Percentiles rank a stretch among this genome's conserved stretches.
phyloP scores from a whole-genome alignment of 2,888 invertebrate genomes.

The Drosophila sordidula region DNA sequence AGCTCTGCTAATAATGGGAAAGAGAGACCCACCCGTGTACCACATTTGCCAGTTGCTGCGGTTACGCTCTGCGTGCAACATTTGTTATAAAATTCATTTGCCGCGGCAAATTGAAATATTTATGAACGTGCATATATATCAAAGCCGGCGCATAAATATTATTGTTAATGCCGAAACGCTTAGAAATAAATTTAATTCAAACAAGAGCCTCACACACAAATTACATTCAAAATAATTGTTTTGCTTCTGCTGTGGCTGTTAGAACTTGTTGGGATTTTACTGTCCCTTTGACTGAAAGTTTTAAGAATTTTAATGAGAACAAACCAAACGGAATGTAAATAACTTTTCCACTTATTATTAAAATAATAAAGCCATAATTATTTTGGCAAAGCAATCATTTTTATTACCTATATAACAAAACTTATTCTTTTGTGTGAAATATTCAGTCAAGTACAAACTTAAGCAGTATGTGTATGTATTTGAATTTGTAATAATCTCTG shows the following conservation, averaged over 20 bases:
- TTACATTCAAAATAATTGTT: slow-evolving; percentile 8
- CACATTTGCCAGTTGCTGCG: slow-evolving; percentile 29
- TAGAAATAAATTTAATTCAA: slow-evolving; percentile 45
- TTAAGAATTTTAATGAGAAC: not conserved
- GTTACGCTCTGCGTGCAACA: slow-evolving; percentile 13
- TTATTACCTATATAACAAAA: not conserved
- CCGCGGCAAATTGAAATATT: slow-evolving; percentile 43
- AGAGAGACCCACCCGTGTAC: slow-evolving; percentile 1
- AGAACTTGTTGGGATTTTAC: not conserved
- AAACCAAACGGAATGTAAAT: too few species aligned
- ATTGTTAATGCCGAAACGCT: slow-evolving; percentile 28
- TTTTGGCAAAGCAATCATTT: not conserved
- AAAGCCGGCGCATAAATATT: slow-evolving; percentile 24
- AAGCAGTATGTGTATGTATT: not conserved
- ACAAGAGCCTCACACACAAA: slow-evolving; percentile 19
- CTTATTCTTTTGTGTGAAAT: not conserved
- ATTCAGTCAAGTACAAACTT: not conserved
- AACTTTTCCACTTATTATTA: too few species aligned
- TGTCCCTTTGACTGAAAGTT: not conserved
- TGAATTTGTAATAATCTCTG: not conserved
- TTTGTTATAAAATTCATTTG: slow-evolving; percentile 42
- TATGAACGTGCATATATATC: slow-evolving; percentile 24
- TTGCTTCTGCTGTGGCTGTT: slow-evolving; percentile 8
- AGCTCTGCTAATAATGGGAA: slow-evolving; percentile 54
- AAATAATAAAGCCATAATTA: not conserved